Percentiles rank a stretch among this genome's conserved stretches.
phyloP scores from a whole-genome alignment of 2,797 vertebrate genomes.

The Philypnodon macrostomus region DNA sequence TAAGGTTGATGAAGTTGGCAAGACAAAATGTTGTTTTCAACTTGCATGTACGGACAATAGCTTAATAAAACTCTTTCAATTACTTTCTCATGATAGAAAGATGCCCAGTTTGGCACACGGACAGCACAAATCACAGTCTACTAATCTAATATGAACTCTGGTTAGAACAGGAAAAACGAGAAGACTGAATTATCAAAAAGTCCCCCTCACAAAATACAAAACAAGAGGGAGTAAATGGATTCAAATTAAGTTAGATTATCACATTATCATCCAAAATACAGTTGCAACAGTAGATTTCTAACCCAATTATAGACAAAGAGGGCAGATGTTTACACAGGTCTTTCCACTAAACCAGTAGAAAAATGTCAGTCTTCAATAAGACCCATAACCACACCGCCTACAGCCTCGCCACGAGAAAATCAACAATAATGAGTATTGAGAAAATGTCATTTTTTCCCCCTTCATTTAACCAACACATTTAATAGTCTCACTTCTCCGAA shows the following conservation, averaged over 20 bases:
- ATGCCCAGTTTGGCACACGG: constrained; percentile 18
- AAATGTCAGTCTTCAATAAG: constrained; percentile 21
- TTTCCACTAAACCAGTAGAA: constrained; percentile 44
- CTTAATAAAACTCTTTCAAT: constrained; percentile 33
- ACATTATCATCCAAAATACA: constrained; percentile 75
- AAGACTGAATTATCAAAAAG: constrained; percentile 48
- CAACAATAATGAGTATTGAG: constrained; percentile 16
- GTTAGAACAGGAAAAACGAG: constrained; percentile 53
- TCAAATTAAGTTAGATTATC: constrained; percentile 75
- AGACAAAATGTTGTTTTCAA: constrained; percentile 47
- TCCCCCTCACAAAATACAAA: constrained; percentile 63
- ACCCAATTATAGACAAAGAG: constrained; percentile 65
- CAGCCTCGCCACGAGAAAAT: constrained; percentile 38
- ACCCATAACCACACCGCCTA: background rate
- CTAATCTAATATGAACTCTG: constrained; percentile 52
- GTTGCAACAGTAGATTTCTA: constrained; percentile 67
- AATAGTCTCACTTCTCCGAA: no score
- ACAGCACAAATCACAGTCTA: no score
- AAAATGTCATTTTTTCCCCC: no score
- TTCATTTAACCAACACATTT: no score
- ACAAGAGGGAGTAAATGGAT: constrained; percentile 69
- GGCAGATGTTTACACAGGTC: constrained; percentile 62
- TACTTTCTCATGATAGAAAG: constrained; percentile 46
- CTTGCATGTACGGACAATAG: constrained; percentile 19
- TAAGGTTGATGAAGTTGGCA: constrained; percentile 37